These are phyloP conservation scores for Hippoglossus stenolepis DNA, from an alignment of 2,113 vertebrate genomes.

Conservation along the genomic window DNA sequence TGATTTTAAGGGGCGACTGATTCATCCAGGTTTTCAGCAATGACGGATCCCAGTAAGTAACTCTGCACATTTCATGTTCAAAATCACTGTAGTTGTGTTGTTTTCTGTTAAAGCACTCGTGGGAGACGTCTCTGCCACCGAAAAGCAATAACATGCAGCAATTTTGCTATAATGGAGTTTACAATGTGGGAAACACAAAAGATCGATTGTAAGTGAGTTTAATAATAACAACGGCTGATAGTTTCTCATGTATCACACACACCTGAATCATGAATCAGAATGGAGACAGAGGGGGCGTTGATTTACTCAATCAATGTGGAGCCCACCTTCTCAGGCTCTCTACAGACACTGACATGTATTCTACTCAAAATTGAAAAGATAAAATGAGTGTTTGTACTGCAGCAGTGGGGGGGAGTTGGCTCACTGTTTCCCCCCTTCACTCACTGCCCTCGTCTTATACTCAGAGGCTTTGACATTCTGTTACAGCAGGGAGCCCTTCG, in stretches of 20 bases:
- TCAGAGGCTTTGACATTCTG: constrained; percentile 14
- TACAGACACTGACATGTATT: constrained; percentile 11
- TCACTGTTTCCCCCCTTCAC: constrained; percentile 34
- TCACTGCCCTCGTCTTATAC: constrained; percentile 14
- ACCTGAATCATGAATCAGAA: constrained; percentile 44
- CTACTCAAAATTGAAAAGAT: constrained; percentile 12
- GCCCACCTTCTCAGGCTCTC: not conserved
- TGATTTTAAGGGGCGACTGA: too few species aligned
- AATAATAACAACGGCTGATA: not conserved
- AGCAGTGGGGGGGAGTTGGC: not conserved
- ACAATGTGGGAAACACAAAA: not conserved
- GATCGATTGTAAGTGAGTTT: constrained; percentile 2
- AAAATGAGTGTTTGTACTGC: constrained; percentile 14
- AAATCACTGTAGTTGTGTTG: too few species aligned
- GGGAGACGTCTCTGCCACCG: not conserved
- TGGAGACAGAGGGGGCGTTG: not conserved
- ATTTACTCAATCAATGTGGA: constrained; percentile 18
- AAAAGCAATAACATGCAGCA: constrained; percentile 2
- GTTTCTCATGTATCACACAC: not conserved
- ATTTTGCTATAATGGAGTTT: not conserved
- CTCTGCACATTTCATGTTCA: too few species aligned
- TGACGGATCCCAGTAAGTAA: too few species aligned
- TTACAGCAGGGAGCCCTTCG: constrained; percentile 34
- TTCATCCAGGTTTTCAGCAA: too few species aligned
- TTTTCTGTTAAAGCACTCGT: too few species aligned